Evolutionary conservation across 2,888 invertebrate genomes (phyloP).

Genomic region (Melieria picta): DNA sequence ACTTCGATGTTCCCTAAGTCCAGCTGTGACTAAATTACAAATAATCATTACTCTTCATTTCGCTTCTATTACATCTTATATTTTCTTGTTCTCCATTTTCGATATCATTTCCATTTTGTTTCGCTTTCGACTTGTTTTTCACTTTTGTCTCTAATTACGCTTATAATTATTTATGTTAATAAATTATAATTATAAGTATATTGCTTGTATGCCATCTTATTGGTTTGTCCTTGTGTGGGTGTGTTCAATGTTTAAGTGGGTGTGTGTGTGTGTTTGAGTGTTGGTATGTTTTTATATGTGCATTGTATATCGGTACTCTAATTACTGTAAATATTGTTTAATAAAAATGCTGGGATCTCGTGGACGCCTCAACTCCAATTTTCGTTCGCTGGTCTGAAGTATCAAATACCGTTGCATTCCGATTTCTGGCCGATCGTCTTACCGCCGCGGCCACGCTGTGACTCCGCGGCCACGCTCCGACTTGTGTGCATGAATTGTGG

Average conservation of each 20-base stretch:
- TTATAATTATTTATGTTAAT: conserved; percentile 44
- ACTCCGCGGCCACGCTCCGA: too few relatives aligned
- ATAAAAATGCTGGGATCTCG: too few relatives aligned
- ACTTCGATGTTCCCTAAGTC: conserved; percentile 26
- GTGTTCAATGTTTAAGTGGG: conserved; percentile 5
- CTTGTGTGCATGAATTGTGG: background rate
- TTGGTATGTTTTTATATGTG: background rate
- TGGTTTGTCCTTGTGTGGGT: conserved; percentile 51
- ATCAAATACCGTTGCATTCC: too few relatives aligned
- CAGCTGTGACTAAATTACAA: conserved; percentile 24
- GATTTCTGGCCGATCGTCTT: too few relatives aligned
- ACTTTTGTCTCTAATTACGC: conserved; percentile 20
- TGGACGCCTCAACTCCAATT: too few relatives aligned
- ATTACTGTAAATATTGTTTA: conserved; percentile 30
- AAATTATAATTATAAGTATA: conserved; percentile 52
- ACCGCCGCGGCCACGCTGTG: too few relatives aligned
- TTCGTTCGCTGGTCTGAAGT: too few relatives aligned
- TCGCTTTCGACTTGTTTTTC: conserved; percentile 3
- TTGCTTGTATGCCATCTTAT: conserved; percentile 57
- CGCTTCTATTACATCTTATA: conserved; percentile 15
- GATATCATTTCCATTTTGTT: conserved; percentile 14
- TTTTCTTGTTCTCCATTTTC: conserved; percentile 10
- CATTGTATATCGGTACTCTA: background rate
- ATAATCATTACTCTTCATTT: too few relatives aligned
- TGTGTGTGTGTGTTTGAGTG: conserved; percentile 17